A percentile compares a stretch with the other conserved stretches of the same genome.
Evolutionary conservation across 2,797 vertebrate species (phyloP).

Genomic region (Hafferia zeledoni): DNA sequence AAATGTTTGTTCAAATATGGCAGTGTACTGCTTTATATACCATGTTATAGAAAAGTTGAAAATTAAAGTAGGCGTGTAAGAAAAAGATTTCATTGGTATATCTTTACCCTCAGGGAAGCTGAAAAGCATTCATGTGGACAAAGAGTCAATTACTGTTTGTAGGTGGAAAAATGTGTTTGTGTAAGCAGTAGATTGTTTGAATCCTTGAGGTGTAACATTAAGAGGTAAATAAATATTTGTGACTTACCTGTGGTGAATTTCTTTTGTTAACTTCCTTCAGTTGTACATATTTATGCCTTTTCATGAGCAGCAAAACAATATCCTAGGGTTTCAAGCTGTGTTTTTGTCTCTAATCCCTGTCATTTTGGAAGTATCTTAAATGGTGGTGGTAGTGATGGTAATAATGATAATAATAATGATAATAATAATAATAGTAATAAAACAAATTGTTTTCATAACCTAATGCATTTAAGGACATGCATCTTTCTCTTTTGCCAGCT

Average conservation of each 20-base stretch:
- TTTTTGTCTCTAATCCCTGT: background rate
- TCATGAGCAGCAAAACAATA: background rate
- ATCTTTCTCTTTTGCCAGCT: conserved; percentile 72
- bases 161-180: background rate
- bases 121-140: background rate
- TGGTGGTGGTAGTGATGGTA: background rate
- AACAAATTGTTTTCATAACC: background rate
- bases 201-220: background rate
- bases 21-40: background rate
- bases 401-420: background rate
- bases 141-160: background rate
- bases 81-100: background rate
- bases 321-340: background rate
- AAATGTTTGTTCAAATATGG: background rate
- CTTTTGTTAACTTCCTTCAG: background rate
- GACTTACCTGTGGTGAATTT: background rate
- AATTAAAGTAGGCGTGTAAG: background rate
- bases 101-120: background rate
- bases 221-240: background rate
- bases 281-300: background rate
- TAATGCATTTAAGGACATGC: background rate
- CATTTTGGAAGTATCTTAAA: background rate
- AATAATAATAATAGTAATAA: background rate
- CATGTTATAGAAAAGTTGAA: background rate
- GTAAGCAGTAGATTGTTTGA: background rate